Evolutionary conservation across 2,797 vertebrate species (phyloP).

Genomic region (Garrulus glandarius): DNA sequence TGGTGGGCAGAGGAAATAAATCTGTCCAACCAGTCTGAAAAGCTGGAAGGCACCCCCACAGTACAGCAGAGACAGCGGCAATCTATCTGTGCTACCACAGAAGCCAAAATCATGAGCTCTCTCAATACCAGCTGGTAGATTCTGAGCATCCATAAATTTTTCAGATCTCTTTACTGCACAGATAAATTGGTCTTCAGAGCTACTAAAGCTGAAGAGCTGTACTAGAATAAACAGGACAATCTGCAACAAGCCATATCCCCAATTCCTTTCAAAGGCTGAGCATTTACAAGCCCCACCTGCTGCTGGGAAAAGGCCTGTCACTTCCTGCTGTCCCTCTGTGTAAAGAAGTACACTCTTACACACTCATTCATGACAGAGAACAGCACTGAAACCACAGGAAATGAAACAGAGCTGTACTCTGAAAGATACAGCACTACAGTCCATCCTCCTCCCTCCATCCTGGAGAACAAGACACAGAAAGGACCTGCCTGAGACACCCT

Average conservation of each 20-base stretch:
- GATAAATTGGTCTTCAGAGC: slow-evolving; percentile 35
- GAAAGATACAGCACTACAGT: not conserved
- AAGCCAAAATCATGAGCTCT: not conserved
- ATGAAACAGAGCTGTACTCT: not conserved
- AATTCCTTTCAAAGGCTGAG: not conserved
- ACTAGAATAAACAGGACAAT: not conserved
- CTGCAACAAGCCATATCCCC: not conserved
- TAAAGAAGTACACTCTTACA: not conserved
- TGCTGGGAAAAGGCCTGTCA: not conserved
- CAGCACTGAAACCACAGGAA: not conserved
- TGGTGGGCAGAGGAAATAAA: not conserved
- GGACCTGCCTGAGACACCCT: not conserved
- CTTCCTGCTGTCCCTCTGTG: not conserved
- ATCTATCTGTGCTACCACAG: not conserved
- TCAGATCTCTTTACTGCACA: not conserved
- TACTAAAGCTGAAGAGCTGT: slow-evolving; percentile 25
- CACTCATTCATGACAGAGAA: not conserved
- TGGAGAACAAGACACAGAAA: not conserved
- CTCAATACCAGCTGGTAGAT: slow-evolving; percentile 32
- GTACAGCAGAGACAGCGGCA: fast-evolving
- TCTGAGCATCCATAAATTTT: slow-evolving; percentile 11
- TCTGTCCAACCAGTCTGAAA: not conserved
- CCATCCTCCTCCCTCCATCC: not conserved
- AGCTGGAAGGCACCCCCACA: not conserved
- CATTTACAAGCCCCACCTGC: not conserved